Conservation (phyloP, 2,888 invertebrate genomes). For the Brachyptera putata region DNA sequence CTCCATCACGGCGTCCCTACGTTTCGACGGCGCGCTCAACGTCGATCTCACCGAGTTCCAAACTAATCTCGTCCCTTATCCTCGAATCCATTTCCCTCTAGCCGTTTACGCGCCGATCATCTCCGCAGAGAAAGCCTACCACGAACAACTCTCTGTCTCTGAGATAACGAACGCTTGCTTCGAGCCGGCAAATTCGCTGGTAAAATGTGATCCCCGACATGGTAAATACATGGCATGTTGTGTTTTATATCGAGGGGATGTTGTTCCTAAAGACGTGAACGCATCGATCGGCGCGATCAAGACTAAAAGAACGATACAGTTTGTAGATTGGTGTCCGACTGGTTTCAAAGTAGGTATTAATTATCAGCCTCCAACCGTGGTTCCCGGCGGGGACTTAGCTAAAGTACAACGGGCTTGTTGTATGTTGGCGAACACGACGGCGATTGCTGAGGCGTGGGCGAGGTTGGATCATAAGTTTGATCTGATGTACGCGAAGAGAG, state of each 20-base stretch:
- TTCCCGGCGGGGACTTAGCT: constrained; percentile 46
- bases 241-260: constrained; percentile 58
- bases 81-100: constrained; percentile 80
- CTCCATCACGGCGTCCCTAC: constrained; percentile 55
- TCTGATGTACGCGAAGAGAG: constrained; percentile 55
- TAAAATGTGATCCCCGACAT: constrained; percentile 88
- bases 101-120: constrained; percentile 23
- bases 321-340: constrained; percentile 52
- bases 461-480: constrained; percentile 56
- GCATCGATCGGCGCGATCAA: constrained; percentile 32
- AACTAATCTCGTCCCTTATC: constrained; percentile 86
- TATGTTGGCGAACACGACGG: constrained; percentile 57
- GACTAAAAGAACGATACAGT: constrained; percentile 43
- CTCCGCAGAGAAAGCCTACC: constrained; percentile 90
- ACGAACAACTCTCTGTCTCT: constrained; percentile 84
- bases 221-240: constrained; percentile 96
- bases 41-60: constrained; percentile 90
- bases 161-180: constrained; percentile 95
- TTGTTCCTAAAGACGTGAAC: constrained; percentile 45
- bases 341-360: constrained; percentile 51
- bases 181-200: constrained; percentile 95
- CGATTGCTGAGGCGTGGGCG: constrained; percentile 57
- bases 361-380: constrained; percentile 50
- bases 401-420: constrained; percentile 55
- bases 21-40: constrained; percentile 82